These are phyloP conservation scores for Eleutherodactylus coqui DNA, from an alignment of 2,797 vertebrate genomes.

Conservation along the genomic window DNA sequence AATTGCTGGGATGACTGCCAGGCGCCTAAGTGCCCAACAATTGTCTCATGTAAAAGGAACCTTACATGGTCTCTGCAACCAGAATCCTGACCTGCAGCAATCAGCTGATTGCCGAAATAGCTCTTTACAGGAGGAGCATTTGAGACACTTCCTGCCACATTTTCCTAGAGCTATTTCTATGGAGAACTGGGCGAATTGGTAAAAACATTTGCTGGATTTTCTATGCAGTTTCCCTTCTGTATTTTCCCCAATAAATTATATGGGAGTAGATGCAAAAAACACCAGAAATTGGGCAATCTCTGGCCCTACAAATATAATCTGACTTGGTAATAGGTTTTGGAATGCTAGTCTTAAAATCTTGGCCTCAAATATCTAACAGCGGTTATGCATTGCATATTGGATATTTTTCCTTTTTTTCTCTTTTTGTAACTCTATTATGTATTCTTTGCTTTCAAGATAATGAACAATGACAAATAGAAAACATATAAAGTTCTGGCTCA, in stretches of 20 bases:
- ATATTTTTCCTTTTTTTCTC: neutral
- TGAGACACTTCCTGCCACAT: no score
- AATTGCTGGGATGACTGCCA: no score
- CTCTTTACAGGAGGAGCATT: no score
- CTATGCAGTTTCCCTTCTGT: neutral
- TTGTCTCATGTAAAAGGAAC: no score
- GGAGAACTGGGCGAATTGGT: no score
- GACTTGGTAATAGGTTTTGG: neutral
- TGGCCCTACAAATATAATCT: neutral
- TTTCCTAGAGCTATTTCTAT: no score
- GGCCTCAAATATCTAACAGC: neutral
- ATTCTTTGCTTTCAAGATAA: conserved; percentile 12
- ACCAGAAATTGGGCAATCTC: neutral
- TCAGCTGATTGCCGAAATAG: no score
- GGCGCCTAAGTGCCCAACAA: no score
- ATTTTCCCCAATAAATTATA: neutral
- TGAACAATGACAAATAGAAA: conserved; percentile 10
- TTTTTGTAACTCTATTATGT: neutral
- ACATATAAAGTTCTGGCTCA: neutral
- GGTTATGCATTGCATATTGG: neutral
- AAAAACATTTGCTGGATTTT: no score
- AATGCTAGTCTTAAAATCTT: neutral
- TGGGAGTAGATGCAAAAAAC: neutral
- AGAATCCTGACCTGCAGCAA: no score
- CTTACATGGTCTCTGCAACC: no score